Evolutionary conservation across 2,113 vertebrate species (phyloP).

Genomic region (Dascyllus trimaculatus): DNA sequence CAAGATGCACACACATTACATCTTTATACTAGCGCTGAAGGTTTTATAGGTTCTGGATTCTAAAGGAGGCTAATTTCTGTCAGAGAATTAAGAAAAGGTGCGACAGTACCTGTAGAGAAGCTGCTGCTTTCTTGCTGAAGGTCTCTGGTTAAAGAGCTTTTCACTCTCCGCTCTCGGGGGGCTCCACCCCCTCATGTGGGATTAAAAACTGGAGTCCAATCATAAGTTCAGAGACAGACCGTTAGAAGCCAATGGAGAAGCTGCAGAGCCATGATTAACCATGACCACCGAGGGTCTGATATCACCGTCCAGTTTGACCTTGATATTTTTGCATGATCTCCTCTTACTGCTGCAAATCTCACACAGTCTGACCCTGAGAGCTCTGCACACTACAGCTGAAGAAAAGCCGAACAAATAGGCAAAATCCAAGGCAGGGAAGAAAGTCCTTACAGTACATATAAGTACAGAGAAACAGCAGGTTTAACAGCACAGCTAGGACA

Average conservation of each 20-base stretch:
- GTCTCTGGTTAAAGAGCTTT: slow-evolving; percentile 56
- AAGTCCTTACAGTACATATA: no score
- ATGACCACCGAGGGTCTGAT: slow-evolving; percentile 32
- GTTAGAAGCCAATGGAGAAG: slow-evolving; percentile 52
- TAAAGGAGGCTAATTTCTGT: neutral
- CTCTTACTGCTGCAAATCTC: neutral
- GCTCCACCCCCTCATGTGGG: slow-evolving; percentile 59
- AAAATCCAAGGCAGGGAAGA: no score
- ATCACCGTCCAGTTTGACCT: slow-evolving; percentile 63
- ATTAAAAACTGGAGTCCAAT: slow-evolving; percentile 74
- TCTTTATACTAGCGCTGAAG: neutral
- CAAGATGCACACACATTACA: neutral
- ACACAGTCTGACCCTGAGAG: neutral
- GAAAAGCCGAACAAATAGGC: no score
- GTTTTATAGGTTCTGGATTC: neutral
- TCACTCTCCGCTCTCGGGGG: slow-evolving; percentile 31
- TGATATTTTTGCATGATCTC: slow-evolving; percentile 47
- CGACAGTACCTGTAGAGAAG: slow-evolving; percentile 75
- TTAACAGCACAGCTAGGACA: no score
- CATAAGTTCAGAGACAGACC: slow-evolving; percentile 19
- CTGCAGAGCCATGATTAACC: slow-evolving; percentile 30
- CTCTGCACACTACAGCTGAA: no score
- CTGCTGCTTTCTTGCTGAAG: slow-evolving; percentile 61
- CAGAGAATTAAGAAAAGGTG: slow-evolving; percentile 9
- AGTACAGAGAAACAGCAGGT: no score